A percentile compares a stretch with the other conserved stretches of the same genome.
Conservation (phyloP, 2,888 invertebrate genomes). For the Isoperla grammatica region DNA sequence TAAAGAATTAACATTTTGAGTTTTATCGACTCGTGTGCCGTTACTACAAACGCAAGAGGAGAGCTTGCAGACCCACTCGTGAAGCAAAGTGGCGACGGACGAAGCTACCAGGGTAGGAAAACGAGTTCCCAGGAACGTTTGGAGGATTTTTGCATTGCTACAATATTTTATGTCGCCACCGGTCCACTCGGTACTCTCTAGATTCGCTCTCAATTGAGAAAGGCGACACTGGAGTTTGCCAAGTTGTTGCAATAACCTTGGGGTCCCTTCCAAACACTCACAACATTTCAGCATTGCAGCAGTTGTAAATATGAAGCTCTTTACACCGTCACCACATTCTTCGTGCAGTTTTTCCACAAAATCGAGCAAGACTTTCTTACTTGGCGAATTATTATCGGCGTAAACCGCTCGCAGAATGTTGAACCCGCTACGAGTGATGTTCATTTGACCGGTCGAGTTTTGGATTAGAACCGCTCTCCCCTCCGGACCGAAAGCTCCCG, state of each 20-base stretch:
- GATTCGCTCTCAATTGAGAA: neutral
- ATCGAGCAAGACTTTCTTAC: slow-evolving; percentile 5
- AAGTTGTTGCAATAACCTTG: slow-evolving; percentile 7
- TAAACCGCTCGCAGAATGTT: slow-evolving; percentile 16
- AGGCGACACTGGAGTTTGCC: neutral
- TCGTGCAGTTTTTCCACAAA: slow-evolving; percentile 10
- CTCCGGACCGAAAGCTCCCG: slow-evolving; percentile 23
- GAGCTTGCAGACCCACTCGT: slow-evolving; percentile 16
- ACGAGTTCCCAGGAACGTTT: slow-evolving; percentile 20
- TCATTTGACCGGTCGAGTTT: slow-evolving; percentile 19
- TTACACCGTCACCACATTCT: slow-evolving; percentile 24
- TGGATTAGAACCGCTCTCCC: slow-evolving; percentile 24
- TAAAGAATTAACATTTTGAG: too few relatives aligned
- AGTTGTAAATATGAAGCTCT: slow-evolving; percentile 19
- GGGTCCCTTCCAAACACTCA: neutral
- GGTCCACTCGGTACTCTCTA: neutral
- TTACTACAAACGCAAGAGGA: neutral
- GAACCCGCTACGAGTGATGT: slow-evolving; percentile 23
- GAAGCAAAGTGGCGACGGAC: neutral
- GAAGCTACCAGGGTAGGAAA: slow-evolving; percentile 14
- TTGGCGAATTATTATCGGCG: slow-evolving; percentile 8
- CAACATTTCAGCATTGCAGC: slow-evolving; percentile 14
- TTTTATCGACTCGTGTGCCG: too few relatives aligned
- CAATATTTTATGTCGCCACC: neutral
- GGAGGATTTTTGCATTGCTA: slow-evolving; percentile 6